Evolutionary conservation across 53 echinoderm and acorn worm species (phyloP).

Genomic region (Mesocentrotus franciscanus): DNA sequence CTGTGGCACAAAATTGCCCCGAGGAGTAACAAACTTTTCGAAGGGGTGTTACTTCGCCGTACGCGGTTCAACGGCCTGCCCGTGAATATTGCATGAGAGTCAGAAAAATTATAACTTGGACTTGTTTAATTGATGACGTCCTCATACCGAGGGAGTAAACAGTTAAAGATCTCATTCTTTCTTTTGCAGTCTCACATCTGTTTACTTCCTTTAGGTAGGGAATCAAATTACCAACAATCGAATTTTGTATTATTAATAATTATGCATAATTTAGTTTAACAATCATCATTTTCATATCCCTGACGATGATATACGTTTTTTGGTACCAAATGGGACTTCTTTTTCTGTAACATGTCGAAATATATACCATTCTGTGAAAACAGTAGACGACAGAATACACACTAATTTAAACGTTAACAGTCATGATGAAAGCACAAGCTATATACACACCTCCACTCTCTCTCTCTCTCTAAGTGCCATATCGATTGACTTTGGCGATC

Average conservation of each 20-base stretch:
- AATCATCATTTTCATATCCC: too few species aligned
- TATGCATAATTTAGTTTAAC: too few species aligned
- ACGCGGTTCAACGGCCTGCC: slow-evolving; percentile 12
- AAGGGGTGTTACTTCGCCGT: background rate
- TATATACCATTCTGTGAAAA: background rate
- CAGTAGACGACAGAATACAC: too few species aligned
- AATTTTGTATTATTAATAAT: background rate
- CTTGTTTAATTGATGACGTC: background rate
- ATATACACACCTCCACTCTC: too few species aligned
- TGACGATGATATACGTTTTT: too few species aligned
- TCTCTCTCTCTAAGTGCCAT: too few species aligned
- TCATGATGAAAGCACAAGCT: too few species aligned
- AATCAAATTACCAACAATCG: background rate
- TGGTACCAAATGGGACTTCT: too few species aligned
- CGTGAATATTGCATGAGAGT: background rate
- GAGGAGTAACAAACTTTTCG: background rate
- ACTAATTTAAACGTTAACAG: too few species aligned
- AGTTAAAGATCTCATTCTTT: background rate
- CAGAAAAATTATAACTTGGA: background rate
- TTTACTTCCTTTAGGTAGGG: background rate
- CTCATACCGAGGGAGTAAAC: background rate
- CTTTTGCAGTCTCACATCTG: background rate
- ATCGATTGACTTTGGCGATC: too few species aligned
- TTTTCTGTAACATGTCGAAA: too few species aligned
- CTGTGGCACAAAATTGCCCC: slow-evolving; percentile 18